A percentile compares a stretch with the other conserved stretches of the same genome.
Conservation (phyloP, 2,113 vertebrate species). For the Prochilodus magdalenae region DNA sequence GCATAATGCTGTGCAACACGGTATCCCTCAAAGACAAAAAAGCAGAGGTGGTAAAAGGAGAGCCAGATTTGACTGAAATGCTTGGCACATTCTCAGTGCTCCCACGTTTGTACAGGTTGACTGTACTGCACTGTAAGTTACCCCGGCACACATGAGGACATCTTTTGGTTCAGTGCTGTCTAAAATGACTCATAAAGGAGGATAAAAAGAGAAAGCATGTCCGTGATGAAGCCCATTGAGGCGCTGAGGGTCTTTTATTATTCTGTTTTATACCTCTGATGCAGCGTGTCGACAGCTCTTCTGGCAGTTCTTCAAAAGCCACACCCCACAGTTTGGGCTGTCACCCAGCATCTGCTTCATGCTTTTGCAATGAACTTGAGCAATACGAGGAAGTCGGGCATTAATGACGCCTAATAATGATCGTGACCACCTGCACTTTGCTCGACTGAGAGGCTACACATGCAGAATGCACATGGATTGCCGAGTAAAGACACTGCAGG, state of each 20-base stretch:
- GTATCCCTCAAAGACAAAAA: not conserved
- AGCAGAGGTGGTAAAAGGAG: not conserved
- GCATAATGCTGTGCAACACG: not conserved
- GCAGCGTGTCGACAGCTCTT: slow-evolving; percentile 52
- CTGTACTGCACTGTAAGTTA: not conserved
- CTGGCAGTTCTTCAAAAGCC: slow-evolving; percentile 68
- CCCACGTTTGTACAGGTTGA: not conserved
- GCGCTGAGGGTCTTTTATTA: slow-evolving; percentile 42
- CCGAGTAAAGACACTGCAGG: not conserved
- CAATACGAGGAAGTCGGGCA: slow-evolving; percentile 48
- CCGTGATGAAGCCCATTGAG: slow-evolving; percentile 45
- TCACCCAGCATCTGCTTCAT: slow-evolving; percentile 70
- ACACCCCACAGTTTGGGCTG: slow-evolving; percentile 59
- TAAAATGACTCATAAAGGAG: slow-evolving; percentile 16
- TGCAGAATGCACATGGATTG: not conserved
- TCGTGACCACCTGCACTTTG: slow-evolving; percentile 28
- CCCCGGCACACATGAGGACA: not conserved
- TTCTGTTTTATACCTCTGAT: slow-evolving; percentile 48
- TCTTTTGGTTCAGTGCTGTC: slow-evolving; percentile 28
- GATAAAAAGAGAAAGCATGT: slow-evolving; percentile 8
- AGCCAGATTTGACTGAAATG: not conserved
- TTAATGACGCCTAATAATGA: slow-evolving; percentile 60
- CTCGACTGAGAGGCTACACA: slow-evolving; percentile 9
- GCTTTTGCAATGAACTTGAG: slow-evolving; percentile 48
- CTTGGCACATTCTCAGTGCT: not conserved